phyloP scores from a whole-genome alignment of 1,140 invertebrate genomes.

The Copidosoma floridanum region DNA sequence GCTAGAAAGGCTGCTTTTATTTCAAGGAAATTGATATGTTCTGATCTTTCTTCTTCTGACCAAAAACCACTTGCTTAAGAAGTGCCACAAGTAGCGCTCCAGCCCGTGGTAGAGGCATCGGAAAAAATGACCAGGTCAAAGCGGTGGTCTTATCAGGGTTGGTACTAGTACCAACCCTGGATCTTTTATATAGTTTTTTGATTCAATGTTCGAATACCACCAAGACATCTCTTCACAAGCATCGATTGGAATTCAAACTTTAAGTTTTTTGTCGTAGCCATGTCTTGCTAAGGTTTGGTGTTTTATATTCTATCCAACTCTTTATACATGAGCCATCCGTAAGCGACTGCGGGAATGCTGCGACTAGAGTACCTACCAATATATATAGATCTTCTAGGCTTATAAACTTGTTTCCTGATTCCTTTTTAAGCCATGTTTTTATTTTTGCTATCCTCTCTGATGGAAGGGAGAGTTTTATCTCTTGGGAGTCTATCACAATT shows the following conservation, averaged over 20 bases:
- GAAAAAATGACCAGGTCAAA: conserved; percentile 43
- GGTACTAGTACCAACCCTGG: too few species aligned
- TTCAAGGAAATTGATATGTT: conserved; percentile 7
- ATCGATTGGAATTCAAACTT: background rate
- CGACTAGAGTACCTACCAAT: conserved; percentile 4
- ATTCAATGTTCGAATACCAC: background rate
- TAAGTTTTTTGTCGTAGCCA: conserved; percentile 8
- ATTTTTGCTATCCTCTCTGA: conserved; percentile 1
- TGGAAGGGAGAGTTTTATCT: background rate
- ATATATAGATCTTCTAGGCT: conserved; percentile 17
- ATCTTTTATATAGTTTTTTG: conserved; percentile 1
- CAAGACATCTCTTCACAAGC: background rate
- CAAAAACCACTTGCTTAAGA: conserved; percentile 34
- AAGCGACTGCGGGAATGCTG: background rate
- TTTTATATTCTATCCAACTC: conserved; percentile 25
- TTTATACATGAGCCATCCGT: conserved; percentile 20
- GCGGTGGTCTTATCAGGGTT: background rate
- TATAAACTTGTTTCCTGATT: background rate
- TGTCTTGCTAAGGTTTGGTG: conserved; percentile 22
- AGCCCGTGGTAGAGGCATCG: conserved; percentile 43
- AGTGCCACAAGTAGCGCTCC: conserved; percentile 38
- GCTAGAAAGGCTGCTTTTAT: background rate
- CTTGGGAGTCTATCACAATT: background rate
- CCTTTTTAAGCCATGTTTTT: background rate
- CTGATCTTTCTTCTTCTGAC: conserved; percentile 6